Evolutionary conservation across 2,888 invertebrate species (phyloP).

Genomic region (Amiota mariae): DNA sequence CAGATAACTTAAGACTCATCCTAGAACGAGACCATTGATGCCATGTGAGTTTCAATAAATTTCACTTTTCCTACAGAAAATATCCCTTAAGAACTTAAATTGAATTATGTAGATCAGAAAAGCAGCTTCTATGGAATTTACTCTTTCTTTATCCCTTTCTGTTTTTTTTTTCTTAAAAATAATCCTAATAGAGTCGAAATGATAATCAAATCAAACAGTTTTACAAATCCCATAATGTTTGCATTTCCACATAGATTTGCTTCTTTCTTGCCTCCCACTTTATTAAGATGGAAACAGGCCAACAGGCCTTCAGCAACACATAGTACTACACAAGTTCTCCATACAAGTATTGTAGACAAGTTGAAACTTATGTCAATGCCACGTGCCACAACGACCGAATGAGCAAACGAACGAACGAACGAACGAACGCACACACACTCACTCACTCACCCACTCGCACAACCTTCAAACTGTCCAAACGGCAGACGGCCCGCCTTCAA

Average conservation of each 20-base stretch:
- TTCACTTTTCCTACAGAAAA: no score
- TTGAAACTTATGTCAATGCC: slow-evolving; percentile 63
- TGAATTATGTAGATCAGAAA: no score
- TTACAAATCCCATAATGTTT: slow-evolving; percentile 47
- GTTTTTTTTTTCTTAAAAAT: not conserved
- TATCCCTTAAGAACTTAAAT: no score
- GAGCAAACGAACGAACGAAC: slow-evolving; percentile 3
- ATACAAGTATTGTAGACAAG: slow-evolving; percentile 37
- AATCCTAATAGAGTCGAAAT: slow-evolving; percentile 57
- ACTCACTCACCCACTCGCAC: not conserved
- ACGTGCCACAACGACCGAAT: slow-evolving; percentile 49
- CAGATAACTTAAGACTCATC: no score
- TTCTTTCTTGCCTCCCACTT: slow-evolving; percentile 1
- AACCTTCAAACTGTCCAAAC: slow-evolving; percentile 1
- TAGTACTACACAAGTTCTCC: not conserved
- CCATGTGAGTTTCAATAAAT: no score
- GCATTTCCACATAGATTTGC: slow-evolving; percentile 14
- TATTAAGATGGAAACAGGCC: slow-evolving; percentile 9
- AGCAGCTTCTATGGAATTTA: no score
- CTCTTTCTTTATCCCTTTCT: no score
- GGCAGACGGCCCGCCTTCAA: not conserved
- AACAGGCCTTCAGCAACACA: not conserved
- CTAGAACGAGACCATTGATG: no score
- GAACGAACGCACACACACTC: not conserved
- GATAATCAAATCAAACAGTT: slow-evolving; percentile 62